Evolutionary conservation across 2,113 vertebrate species (phyloP).

Genomic region (Rostratula benghalensis): DNA sequence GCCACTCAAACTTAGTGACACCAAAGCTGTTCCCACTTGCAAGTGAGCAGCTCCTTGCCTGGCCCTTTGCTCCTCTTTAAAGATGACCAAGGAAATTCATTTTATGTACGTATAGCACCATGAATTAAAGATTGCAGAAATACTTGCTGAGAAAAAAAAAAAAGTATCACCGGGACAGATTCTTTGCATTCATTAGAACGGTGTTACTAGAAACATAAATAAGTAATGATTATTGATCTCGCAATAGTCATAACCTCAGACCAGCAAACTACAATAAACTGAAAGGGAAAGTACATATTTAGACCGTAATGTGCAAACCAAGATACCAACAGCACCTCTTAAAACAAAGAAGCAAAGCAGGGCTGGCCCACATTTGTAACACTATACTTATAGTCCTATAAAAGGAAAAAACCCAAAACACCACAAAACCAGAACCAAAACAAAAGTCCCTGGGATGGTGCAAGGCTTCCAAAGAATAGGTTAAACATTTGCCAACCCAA

Average conservation of each 20-base stretch:
- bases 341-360: background rate
- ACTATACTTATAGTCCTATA: background rate
- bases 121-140: conserved; percentile 59
- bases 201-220: conserved; percentile 71
- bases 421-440: too few species aligned
- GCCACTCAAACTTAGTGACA: background rate
- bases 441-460: background rate
- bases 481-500: background rate
- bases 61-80: background rate
- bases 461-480: background rate
- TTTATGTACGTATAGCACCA: conserved; percentile 30
- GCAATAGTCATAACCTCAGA: conserved; percentile 51
- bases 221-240: conserved; percentile 61
- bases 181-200: conserved; percentile 66
- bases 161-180: conserved; percentile 40
- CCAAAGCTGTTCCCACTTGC: background rate
- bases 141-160: background rate
- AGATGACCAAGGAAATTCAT: background rate
- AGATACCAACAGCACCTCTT: background rate
- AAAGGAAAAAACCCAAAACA: background rate
- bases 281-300: conserved; percentile 22
- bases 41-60: background rate
- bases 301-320: background rate
- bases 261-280: conserved; percentile 61
- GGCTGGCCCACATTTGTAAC: background rate